Evolutionary conservation across 1,140 invertebrate species (phyloP).

Genomic region (Danaus plexippus): DNA sequence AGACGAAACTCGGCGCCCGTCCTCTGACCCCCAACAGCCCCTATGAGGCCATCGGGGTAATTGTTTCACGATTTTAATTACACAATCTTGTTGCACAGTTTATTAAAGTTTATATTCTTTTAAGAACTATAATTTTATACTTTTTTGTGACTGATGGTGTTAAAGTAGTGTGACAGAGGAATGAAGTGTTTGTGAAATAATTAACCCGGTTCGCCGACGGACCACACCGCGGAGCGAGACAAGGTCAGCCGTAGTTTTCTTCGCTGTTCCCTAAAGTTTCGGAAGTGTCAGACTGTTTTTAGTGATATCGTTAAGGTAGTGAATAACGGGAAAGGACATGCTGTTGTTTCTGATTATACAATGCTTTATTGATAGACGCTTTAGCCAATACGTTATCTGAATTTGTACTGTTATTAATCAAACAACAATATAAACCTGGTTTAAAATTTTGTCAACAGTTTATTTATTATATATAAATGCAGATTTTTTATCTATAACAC

Average conservation of each 20-base stretch:
- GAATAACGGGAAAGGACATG: slow-evolving; percentile 53
- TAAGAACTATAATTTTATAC: background rate
- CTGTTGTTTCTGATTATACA: slow-evolving; percentile 57
- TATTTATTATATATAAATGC: too few relatives aligned
- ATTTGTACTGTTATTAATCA: slow-evolving; percentile 37
- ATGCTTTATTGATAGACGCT: slow-evolving; percentile 65
- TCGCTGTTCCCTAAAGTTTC: slow-evolving; percentile 67
- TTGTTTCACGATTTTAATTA: slow-evolving; percentile 42
- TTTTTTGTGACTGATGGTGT: slow-evolving; percentile 21
- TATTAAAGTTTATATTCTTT: too few relatives aligned
- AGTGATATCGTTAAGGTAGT: slow-evolving; percentile 67
- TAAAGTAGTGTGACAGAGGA: slow-evolving; percentile 22
- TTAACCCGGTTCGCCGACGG: slow-evolving; percentile 43
- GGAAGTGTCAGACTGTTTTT: slow-evolving; percentile 65
- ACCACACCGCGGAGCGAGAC: slow-evolving; percentile 51
- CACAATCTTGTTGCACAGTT: slow-evolving; percentile 11
- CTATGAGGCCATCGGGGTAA: slow-evolving; percentile 45
- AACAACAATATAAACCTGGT: too few relatives aligned
- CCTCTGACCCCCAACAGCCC: slow-evolving; percentile 52
- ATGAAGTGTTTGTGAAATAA: slow-evolving; percentile 45
- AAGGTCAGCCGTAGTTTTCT: slow-evolving; percentile 64
- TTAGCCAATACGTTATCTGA: slow-evolving; percentile 59
- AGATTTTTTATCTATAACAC: too few relatives aligned
- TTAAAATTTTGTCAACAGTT: too few relatives aligned
- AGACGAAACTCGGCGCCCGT: slow-evolving; percentile 67